Conservation (phyloP, 2,113 vertebrate genomes). For the Phaethornis superciliosus region DNA sequence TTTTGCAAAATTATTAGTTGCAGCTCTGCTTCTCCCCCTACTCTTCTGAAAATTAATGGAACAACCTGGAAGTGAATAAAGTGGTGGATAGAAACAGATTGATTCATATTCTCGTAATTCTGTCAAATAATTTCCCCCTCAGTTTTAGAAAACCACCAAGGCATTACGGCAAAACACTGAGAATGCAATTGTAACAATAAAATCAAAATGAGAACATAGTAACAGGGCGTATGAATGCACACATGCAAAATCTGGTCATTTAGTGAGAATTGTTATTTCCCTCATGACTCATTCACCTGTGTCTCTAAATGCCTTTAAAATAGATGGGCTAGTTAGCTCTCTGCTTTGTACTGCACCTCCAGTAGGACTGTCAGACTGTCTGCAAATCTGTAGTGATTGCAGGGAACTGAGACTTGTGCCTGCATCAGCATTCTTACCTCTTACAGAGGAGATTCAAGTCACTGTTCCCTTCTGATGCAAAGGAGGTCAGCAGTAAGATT, state of each 20-base stretch:
- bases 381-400: not conserved
- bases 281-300: not conserved
- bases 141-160: not conserved
- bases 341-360: not conserved
- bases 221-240: not conserved
- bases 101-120: not conserved
- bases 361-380: not conserved
- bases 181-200: not conserved
- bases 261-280: not conserved
- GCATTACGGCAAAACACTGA: not conserved
- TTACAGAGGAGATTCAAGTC: not conserved
- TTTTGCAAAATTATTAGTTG: not conserved
- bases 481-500: not conserved
- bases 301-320: not conserved
- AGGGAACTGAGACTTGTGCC: not conserved
- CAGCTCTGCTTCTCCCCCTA: not conserved
- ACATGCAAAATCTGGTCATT: not conserved
- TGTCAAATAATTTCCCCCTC: not conserved
- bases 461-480: not conserved
- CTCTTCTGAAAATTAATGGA: constrained; percentile 11
- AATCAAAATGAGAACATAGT: not conserved
- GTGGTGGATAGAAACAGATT: not conserved
- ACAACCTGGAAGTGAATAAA: not conserved
- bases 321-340: not conserved
- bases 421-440: not conserved